Conservation (phyloP, 2,113 vertebrate species). For the Calyptommatus sinebrachiatus region DNA sequence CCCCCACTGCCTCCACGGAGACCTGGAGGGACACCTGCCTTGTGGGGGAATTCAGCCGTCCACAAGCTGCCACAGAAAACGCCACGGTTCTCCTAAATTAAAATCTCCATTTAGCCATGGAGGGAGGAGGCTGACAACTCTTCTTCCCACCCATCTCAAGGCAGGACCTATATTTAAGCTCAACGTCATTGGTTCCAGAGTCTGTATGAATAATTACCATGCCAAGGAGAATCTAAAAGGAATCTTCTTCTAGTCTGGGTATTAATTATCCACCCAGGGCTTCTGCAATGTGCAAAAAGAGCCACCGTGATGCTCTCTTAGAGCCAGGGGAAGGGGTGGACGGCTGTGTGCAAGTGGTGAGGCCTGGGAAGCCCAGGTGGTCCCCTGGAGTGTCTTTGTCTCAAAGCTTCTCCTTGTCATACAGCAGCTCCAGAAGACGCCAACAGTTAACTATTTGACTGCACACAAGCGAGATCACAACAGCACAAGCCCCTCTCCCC, state of each 20-base stretch:
- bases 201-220: constrained; percentile 1
- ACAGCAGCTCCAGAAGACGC: too few species aligned
- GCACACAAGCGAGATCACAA: not conserved
- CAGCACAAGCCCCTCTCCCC: not conserved
- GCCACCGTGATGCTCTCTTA: not conserved
- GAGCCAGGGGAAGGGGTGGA: not conserved
- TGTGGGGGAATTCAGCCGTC: not conserved
- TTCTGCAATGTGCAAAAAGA: constrained; percentile 1
- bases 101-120: too few species aligned
- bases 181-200: constrained; percentile 1
- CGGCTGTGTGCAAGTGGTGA: not conserved
- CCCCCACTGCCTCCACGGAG: too few species aligned
- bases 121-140: not conserved
- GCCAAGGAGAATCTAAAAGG: constrained; percentile 22
- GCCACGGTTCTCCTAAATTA: not conserved
- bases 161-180: not conserved
- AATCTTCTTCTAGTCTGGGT: not conserved
- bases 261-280: not conserved
- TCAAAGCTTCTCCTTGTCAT: not conserved
- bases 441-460: too few species aligned
- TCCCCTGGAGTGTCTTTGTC: not conserved
- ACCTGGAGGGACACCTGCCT: not conserved
- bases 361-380: not conserved
- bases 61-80: not conserved
- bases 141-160: not conserved